Percentiles rank a stretch among this genome's conserved stretches.
These are phyloP conservation scores for Beris morrisii DNA, from an alignment of 2,888 invertebrate species.

Conservation along the genomic window DNA sequence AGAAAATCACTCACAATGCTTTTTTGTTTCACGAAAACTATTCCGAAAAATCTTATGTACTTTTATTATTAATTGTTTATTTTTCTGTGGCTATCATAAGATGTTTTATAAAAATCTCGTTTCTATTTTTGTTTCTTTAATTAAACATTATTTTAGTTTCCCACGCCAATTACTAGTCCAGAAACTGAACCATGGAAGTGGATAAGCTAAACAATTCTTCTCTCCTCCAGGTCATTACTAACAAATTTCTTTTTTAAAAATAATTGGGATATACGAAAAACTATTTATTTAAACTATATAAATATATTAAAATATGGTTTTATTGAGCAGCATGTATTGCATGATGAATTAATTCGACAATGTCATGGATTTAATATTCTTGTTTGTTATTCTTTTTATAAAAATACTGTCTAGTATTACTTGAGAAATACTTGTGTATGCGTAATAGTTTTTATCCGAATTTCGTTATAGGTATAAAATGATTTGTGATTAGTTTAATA, in stretches of 20 bases:
- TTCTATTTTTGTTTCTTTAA: conserved; percentile 36
- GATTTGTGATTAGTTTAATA: no score
- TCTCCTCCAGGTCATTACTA: conserved; percentile 54
- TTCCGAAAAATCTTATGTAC: conserved; percentile 24
- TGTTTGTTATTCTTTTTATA: no score
- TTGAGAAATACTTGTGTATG: no score
- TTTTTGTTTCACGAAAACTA: conserved; percentile 29
- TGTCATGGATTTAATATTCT: no score
- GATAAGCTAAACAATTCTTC: conserved; percentile 59
- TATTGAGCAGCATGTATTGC: no score
- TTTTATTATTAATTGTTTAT: conserved; percentile 6
- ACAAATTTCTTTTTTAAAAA: conserved; percentile 44
- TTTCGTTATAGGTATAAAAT: no score
- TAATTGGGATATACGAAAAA: conserved; percentile 14
- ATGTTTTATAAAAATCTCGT: conserved; percentile 32
- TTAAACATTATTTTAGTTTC: conserved; percentile 65
- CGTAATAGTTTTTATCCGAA: no score
- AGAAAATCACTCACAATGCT: conserved; percentile 28
- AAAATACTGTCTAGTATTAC: no score
- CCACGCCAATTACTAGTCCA: conserved; percentile 85
- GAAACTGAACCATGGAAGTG: conserved; percentile 89
- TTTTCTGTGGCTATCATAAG: conserved; percentile 20
- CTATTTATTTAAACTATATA: conserved; percentile 5
- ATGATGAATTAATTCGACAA: no score
- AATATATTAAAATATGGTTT: conserved; percentile 1